phyloP scores from a whole-genome alignment of 2,888 invertebrate species.

The Leuctra nigra region DNA sequence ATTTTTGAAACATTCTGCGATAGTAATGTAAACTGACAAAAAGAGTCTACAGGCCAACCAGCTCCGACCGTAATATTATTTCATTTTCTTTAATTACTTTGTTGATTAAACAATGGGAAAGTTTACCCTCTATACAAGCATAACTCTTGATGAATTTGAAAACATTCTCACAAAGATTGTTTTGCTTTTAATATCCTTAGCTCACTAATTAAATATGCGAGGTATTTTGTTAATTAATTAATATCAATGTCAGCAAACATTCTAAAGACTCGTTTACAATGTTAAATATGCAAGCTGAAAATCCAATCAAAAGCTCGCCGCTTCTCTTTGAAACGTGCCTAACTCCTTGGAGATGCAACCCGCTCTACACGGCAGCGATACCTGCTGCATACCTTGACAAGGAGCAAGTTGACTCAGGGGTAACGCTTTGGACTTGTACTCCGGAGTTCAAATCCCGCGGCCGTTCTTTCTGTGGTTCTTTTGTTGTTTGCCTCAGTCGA shows the following conservation, averaged over 20 bases:
- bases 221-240: constrained; percentile 19
- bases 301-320: constrained; percentile 15
- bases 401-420: no score
- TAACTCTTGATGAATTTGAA: constrained; percentile 9
- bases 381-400: no score
- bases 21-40: not conserved
- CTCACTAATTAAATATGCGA: constrained; percentile 16
- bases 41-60: not conserved
- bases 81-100: not conserved
- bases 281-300: constrained; percentile 11
- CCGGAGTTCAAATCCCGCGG: no score
- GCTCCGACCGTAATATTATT: not conserved
- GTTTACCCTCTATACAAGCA: not conserved
- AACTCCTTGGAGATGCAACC: constrained; percentile 1
- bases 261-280: constrained; percentile 1
- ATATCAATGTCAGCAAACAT: constrained; percentile 14
- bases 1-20: not conserved
- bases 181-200: not conserved
- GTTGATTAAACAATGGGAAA: constrained; percentile 3
- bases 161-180: constrained; percentile 15
- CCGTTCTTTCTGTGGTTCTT: no score
- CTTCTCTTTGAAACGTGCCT: not conserved
- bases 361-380: not conserved
- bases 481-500: no score
- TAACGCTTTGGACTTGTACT: no score